Evolutionary conservation across 2,797 vertebrate species (phyloP).

Genomic region (Argya squamiceps): DNA sequence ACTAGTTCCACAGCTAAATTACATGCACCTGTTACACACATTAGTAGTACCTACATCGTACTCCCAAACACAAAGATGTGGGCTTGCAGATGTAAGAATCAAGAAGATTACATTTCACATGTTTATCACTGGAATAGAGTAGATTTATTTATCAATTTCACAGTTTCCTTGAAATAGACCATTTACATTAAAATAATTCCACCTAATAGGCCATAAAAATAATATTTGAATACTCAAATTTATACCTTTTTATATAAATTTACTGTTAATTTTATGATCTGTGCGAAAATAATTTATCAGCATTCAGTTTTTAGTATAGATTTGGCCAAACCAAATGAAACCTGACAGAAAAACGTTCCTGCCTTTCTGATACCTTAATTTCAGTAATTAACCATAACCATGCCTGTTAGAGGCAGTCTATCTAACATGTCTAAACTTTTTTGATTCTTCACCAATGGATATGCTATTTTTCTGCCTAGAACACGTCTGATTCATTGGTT

Average conservation of each 20-base stretch:
- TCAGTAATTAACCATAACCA: conserved; percentile 43
- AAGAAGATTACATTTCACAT: conserved; percentile 55
- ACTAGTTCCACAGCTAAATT: conserved; percentile 64
- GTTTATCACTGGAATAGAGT: conserved; percentile 54
- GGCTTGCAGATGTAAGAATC: neutral
- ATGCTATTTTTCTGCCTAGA: neutral
- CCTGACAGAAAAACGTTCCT: neutral
- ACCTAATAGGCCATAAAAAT: conserved; percentile 69
- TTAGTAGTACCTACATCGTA: conserved; percentile 50
- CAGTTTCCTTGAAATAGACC: conserved; percentile 72
- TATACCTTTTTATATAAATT: conserved; percentile 63
- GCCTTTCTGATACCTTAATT: conserved; percentile 29
- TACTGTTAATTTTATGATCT: conserved; percentile 65
- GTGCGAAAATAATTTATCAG: conserved; percentile 58
- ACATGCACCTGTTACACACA: conserved; percentile 71
- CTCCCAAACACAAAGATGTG: neutral
- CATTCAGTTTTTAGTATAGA: conserved; percentile 47
- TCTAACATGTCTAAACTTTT: neutral
- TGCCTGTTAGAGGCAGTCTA: neutral
- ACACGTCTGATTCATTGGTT: neutral
- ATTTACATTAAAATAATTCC: conserved; percentile 68
- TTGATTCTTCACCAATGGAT: neutral
- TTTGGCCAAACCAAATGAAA: conserved; percentile 21
- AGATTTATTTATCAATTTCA: conserved; percentile 79
- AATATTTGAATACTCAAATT: conserved; percentile 65